Evolutionary conservation across 2,797 vertebrate species (phyloP).

Genomic region (Protosalanx chinensis): DNA sequence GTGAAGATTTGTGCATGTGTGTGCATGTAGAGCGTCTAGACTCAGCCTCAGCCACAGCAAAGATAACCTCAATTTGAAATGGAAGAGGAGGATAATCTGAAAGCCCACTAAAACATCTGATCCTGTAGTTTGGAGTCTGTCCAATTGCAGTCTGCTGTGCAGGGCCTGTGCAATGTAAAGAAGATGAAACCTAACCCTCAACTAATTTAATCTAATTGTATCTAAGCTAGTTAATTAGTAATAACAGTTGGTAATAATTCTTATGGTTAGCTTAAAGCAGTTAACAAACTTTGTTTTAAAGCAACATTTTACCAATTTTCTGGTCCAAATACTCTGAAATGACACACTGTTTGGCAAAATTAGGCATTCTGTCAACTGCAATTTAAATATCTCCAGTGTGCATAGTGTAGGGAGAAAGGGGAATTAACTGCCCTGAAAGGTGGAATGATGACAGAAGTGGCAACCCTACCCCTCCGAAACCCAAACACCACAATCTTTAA

Average conservation of each 20-base stretch:
- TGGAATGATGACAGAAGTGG: constrained; percentile 13
- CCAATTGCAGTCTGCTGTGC: too few relatives aligned
- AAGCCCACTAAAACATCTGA: neutral
- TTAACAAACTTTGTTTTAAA: neutral
- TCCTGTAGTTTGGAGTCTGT: too few relatives aligned
- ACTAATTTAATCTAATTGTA: neutral
- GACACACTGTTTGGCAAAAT: neutral
- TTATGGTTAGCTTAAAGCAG: too few relatives aligned
- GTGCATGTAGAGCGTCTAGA: neutral
- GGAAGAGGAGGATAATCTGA: neutral
- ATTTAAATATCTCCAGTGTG: neutral
- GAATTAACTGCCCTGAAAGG: neutral
- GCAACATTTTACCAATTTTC: neutral
- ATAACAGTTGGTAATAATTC: too few relatives aligned
- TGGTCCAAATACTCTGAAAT: neutral
- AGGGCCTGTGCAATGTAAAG: too few relatives aligned
- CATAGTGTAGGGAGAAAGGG: neutral
- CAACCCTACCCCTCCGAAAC: neutral
- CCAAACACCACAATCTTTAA: neutral
- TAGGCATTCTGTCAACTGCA: neutral
- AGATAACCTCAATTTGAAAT: neutral
- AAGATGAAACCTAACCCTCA: too few relatives aligned
- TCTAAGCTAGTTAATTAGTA: neutral
- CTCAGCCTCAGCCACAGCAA: neutral
- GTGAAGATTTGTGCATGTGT: neutral